Evolutionary conservation across 1,140 invertebrate genomes (phyloP), one percentile per base, ranked within the genome.

Genomic region (Monomorium pharaonis): DNA sequence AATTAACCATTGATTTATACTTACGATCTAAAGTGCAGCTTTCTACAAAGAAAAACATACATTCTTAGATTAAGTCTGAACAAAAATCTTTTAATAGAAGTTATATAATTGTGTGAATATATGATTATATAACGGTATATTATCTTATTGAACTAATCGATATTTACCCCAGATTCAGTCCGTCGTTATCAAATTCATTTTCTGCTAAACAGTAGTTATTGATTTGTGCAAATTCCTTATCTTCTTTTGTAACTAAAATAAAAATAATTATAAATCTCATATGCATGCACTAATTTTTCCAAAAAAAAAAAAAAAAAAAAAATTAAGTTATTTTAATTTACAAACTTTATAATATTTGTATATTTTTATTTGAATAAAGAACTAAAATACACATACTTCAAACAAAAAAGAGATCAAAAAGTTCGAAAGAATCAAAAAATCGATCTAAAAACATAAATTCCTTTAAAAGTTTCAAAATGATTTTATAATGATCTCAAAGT

Each of bases 121-220:
- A 54, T 2, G 33, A 70, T 76, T 78, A 10, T 37, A 58, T 56
- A 58, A 3, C 12, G 21, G n/a, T 51, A 24, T 18, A 37, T 42
- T 80, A 33, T 18, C 16, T 54, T 7, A 2, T 56, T 16, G 3
- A 49, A 81, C 24, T 49, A 37, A 14, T 70, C 6, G 14, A 47
- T 60, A 90, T 91, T 51, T 90, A 94, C 93, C 93, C 93, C 54
- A 91, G 86, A 78, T 90, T 94, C 49, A 92, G 85, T 58, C 90
- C 92, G 56, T 95, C 94, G 21, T 89, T 94, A 62, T 95, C 94
- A 76, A 95, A 95, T n/a, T n/a, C n/a, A 86, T 93, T 95, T 84
- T 95, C 94, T 16, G 94, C 94, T 10, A 92, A 83, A 87, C 94
- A 95, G 49, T 95, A 95, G 89, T 95, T 95, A 88, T 92, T 95